These are phyloP conservation scores for Penelope pileata DNA, from an alignment of 2,113 vertebrate species.

Conservation along the genomic window DNA sequence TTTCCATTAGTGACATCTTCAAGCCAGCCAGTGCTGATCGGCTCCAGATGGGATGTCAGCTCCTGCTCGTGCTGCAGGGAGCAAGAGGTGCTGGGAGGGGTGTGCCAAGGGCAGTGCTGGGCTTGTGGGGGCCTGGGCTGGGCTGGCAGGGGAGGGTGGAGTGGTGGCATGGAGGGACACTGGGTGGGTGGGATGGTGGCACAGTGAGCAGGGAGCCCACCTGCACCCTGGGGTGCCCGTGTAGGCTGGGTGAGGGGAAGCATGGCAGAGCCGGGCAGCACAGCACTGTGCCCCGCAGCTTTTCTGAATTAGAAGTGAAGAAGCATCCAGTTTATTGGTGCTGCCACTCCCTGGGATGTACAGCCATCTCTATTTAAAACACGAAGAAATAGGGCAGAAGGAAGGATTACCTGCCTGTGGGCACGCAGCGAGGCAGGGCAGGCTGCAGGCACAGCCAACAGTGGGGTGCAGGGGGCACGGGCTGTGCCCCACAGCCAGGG, in stretches of 20 bases:
- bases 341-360: background rate
- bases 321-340: background rate
- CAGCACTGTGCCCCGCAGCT: background rate
- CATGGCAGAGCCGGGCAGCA: background rate
- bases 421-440: accelerated
- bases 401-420: background rate
- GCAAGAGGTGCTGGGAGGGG: accelerated
- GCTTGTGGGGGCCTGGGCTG: background rate
- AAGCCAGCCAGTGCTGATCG: background rate
- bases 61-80: background rate
- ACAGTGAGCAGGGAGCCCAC: background rate
- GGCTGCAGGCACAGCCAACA: background rate
- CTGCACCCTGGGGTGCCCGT: background rate
- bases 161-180: background rate
- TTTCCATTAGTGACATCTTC: background rate
- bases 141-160: background rate
- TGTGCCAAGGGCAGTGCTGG: accelerated
- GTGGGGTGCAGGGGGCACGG: background rate
- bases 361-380: background rate
- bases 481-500: background rate
- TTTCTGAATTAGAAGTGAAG: background rate
- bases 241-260: background rate
- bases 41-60: conserved; percentile 17
- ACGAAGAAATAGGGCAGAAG: background rate
- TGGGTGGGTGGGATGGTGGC: background rate